A percentile compares a stretch with the other conserved stretches of the same genome.
Conservation (phyloP, 2,888 invertebrate species). For the Agrochola litura region DNA sequence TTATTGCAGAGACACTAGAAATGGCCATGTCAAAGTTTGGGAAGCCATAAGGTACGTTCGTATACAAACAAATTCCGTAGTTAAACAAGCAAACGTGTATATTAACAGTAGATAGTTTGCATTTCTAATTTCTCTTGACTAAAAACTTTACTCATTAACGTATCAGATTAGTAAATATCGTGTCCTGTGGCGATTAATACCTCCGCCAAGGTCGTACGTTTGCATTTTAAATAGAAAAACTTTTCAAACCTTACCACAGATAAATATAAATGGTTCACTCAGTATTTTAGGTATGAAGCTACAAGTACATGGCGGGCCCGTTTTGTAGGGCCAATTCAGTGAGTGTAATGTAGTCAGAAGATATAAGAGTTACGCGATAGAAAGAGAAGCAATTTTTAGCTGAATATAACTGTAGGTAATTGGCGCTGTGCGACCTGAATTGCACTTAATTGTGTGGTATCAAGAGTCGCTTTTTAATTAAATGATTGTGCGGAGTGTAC, state of each 20-base stretch:
- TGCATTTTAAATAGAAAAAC: slow-evolving; percentile 51
- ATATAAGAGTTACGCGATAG: no score
- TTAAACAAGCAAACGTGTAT: not conserved
- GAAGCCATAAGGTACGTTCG: not conserved
- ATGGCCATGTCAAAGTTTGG: not conserved
- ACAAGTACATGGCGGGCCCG: no score
- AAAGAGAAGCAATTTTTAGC: no score
- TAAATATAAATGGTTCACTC: no score
- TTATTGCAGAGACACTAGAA: not conserved
- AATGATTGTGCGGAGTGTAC: no score
- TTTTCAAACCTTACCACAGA: slow-evolving; percentile 23
- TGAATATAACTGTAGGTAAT: no score
- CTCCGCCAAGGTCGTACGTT: slow-evolving; percentile 61
- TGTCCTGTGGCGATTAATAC: slow-evolving; percentile 58
- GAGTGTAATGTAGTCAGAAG: no score
- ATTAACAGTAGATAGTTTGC: not conserved
- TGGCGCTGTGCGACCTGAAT: no score
- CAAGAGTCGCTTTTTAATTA: no score
- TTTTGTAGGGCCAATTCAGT: no score
- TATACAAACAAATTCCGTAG: slow-evolving; percentile 1
- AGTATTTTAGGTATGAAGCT: no score
- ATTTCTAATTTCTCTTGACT: slow-evolving; percentile 34
- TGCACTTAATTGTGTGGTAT: no score
- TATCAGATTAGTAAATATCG: slow-evolving; percentile 60
- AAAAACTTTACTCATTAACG: slow-evolving; percentile 56